Base-by-base conservation (phyloP, 2,113 vertebrate species). In the Calypte anna region DNA sequence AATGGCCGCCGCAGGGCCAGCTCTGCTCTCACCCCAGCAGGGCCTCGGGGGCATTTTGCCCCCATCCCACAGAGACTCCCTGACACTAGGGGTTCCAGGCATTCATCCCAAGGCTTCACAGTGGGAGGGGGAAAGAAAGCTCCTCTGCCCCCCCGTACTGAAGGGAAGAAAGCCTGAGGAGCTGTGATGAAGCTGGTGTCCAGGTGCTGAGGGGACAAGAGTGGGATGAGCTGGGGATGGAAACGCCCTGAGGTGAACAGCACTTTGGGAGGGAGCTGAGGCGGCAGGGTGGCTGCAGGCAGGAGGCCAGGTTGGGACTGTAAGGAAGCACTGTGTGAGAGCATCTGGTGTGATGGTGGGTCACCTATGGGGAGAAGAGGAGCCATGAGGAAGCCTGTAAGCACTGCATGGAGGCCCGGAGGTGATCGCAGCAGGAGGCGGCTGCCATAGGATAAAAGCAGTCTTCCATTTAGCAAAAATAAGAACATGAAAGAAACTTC, bases 221-320 rank as follows among this genome's bases (percentile, higher is more conserved):
- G 33, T 25, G 57, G 4, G 25, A 44, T 40, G 58, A 53, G 73
- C 46, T 14, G 51, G 40, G 40, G 40, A 40, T 3, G 14, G 40
- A 82, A 18, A 14, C 16, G 6, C 0, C 3, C 33, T 7, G 64
- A 63, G 14, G 11, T 7, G 25, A 61, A 14, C 3, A 5, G 30
- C 6, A 2, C 69, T 11, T 31, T 7, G 14, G 51, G 57, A 1
- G 8, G 15, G 9, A 69, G 44, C 61, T 16, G 76, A 38, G 61
- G 79, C 18, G 1, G 46, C 15, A 43, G 43, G 17, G 57, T 4
- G 36, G 40, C 67, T 48, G n/a, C 0, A 0, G 20, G 11, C 2
- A 50, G 0, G 40, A 5, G 9, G 33, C 7, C 16, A 44, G 12
- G 25, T 0, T 7, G 24, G 57, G 57, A 25, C 44, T 0, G 0